These are phyloP conservation scores for Dryococelus australis DNA, from an alignment of 2,888 invertebrate species.

Conservation along the genomic window DNA sequence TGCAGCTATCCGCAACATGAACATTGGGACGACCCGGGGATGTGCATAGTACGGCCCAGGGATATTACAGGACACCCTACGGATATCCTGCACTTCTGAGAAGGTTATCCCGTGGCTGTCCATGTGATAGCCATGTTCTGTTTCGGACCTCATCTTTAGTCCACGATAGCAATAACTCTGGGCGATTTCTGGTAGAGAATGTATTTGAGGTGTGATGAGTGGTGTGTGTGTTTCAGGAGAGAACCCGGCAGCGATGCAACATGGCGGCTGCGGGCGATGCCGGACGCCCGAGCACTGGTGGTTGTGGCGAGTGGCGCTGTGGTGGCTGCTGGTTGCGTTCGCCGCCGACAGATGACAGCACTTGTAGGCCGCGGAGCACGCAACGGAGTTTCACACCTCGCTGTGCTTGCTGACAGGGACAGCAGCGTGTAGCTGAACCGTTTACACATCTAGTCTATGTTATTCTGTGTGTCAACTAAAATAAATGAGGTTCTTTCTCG, in stretches of 20 bases:
- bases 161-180: too few species aligned
- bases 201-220: not conserved
- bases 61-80: too few species aligned
- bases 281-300: not conserved
- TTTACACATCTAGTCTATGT: not conserved
- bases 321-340: not conserved
- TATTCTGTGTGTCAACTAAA: not conserved
- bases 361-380: not conserved
- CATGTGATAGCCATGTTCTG: too few species aligned
- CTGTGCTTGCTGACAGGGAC: not conserved
- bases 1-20: too few species aligned
- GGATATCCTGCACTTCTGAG: too few species aligned
- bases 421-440: not conserved
- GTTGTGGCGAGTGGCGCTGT: not conserved
- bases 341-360: not conserved
- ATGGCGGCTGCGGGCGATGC: constrained; percentile 36
- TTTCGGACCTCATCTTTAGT: too few species aligned
- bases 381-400: not conserved
- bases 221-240: constrained; percentile 35
- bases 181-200: too few species aligned
- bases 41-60: too few species aligned
- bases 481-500: not conserved
- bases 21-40: too few species aligned
- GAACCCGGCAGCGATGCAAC: constrained; percentile 44
- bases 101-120: too few species aligned